phyloP scores from a whole-genome alignment of 2,888 invertebrate species.

The Teinopalpus imperialis region DNA sequence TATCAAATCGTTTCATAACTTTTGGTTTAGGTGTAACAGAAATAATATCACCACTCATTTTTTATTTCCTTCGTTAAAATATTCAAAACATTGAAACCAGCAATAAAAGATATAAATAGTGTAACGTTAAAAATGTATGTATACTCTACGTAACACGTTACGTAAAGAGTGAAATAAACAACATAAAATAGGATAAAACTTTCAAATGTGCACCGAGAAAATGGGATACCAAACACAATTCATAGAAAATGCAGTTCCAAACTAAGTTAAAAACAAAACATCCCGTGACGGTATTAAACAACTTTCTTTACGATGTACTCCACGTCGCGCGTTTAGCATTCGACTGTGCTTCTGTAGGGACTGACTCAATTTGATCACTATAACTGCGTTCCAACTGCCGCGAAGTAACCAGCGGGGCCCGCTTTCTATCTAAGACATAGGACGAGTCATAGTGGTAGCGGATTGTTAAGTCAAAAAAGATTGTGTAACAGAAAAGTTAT shows the following conservation, averaged over 20 bases:
- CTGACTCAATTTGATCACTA: slow-evolving; percentile 77
- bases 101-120: too few relatives aligned
- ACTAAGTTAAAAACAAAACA: slow-evolving; percentile 28
- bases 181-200: not conserved
- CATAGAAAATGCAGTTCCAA: not conserved
- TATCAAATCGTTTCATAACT: too few relatives aligned
- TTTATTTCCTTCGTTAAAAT: too few relatives aligned
- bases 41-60: too few relatives aligned
- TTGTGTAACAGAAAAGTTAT: too few relatives aligned
- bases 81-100: too few relatives aligned
- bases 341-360: slow-evolving; percentile 44
- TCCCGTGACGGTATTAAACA: slow-evolving; percentile 33
- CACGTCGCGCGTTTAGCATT: slow-evolving; percentile 31
- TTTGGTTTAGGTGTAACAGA: too few relatives aligned
- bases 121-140: too few relatives aligned
- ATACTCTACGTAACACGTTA: too few relatives aligned
- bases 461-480: too few relatives aligned
- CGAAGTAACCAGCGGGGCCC: slow-evolving; percentile 37
- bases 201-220: not conserved
- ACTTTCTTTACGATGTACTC: slow-evolving; percentile 30
- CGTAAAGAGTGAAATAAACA: too few relatives aligned
- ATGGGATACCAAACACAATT: slow-evolving; percentile 7
- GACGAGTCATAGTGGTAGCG: slow-evolving; percentile 41
- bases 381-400: slow-evolving; percentile 66
- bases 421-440: slow-evolving; percentile 65